A percentile compares a stretch with the other conserved stretches of the same genome.
Conservation (phyloP, 2,113 vertebrate genomes). For the Acanthisitta chloris region DNA sequence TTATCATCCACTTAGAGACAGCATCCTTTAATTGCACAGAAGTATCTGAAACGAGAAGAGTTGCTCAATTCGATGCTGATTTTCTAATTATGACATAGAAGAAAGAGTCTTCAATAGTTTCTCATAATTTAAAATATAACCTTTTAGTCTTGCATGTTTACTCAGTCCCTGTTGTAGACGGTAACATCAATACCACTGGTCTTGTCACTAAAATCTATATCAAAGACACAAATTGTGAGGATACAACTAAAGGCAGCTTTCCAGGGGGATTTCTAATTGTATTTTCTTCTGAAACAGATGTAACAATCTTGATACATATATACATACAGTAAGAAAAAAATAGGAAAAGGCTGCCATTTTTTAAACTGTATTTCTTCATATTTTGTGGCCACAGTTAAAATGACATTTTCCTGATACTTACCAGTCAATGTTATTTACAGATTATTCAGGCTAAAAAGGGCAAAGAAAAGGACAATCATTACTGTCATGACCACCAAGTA, state of each 20-base stretch:
- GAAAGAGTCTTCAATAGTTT: not conserved
- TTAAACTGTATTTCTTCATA: not conserved
- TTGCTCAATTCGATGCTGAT: not conserved
- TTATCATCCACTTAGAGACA: not conserved
- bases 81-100: not conserved
- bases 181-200: not conserved
- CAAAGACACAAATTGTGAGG: not conserved
- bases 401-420: not conserved
- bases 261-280: not conserved
- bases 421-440: not conserved
- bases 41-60: not conserved
- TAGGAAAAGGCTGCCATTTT: rapidly evolving
- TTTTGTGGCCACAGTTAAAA: not conserved
- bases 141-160: not conserved
- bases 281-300: not conserved
- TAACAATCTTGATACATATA: not conserved
- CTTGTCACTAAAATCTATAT: not conserved
- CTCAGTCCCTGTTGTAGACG: not conserved
- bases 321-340: not conserved
- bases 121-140: not conserved
- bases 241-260: not conserved
- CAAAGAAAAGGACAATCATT: not conserved
- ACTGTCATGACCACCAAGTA: not conserved
- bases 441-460: not conserved
- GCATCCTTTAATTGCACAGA: not conserved